These are phyloP conservation scores for Stramonita haemastoma DNA, from an alignment of 2,888 invertebrate species.

Conservation along the genomic window DNA sequence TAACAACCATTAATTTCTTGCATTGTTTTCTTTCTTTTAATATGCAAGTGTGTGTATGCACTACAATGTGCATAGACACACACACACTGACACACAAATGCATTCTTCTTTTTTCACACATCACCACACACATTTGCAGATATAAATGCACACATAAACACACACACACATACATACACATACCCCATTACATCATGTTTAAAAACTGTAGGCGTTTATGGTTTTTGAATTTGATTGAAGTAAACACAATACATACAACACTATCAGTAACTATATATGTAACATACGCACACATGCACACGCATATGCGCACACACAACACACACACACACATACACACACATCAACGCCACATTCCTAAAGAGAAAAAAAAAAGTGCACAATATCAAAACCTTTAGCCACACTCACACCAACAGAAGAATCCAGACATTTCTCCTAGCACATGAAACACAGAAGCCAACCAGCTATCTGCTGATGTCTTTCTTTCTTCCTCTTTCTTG, in stretches of 20 bases:
- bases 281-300: not conserved
- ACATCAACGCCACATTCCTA: not conserved
- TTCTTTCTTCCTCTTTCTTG: too few relatives aligned
- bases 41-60: not conserved
- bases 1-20: not conserved
- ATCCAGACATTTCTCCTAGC: too few relatives aligned
- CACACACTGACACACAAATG: slow-evolving; percentile 4
- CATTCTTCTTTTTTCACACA: not conserved
- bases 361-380: not conserved
- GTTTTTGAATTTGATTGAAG: too few relatives aligned
- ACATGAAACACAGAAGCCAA: too few relatives aligned
- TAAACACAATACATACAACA: too few relatives aligned
- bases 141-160: not conserved
- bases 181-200: too few relatives aligned
- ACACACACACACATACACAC: not conserved
- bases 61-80: slow-evolving; percentile 2
- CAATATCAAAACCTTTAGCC: too few relatives aligned
- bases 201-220: too few relatives aligned
- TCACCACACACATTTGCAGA: not conserved
- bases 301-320: not conserved
- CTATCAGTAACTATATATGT: too few relatives aligned
- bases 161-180: not conserved
- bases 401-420: too few relatives aligned
- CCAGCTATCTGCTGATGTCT: too few relatives aligned
- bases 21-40: not conserved